These are phyloP conservation scores for Cataglyphis rosenhaueri DNA, from an alignment of 2,888 invertebrate species.

Conservation along the genomic window DNA sequence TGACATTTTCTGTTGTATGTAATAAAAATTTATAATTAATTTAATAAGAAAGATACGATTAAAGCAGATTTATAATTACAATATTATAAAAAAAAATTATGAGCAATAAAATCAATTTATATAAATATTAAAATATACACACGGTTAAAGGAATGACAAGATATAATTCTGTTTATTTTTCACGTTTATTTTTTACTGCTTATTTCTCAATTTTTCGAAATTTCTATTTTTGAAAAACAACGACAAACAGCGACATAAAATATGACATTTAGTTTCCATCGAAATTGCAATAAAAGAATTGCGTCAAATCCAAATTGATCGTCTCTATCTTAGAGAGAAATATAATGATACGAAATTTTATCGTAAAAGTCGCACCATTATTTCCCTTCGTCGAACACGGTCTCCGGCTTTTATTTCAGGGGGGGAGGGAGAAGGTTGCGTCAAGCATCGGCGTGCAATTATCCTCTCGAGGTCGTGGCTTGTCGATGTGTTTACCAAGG, in stretches of 20 bases:
- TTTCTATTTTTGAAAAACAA: background rate
- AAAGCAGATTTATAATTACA: background rate
- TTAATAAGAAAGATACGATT: background rate
- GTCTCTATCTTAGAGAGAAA: background rate
- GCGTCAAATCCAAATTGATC: background rate
- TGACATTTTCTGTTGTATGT: background rate
- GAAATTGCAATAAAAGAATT: constrained; percentile 1
- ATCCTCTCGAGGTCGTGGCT: constrained; percentile 30
- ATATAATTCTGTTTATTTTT: background rate
- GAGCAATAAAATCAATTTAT: background rate
- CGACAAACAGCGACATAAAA: background rate
- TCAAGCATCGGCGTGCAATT: constrained; percentile 35
- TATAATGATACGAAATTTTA: background rate
- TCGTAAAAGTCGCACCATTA: constrained; percentile 9
- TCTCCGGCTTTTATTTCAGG: constrained; percentile 19
- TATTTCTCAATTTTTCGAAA: background rate
- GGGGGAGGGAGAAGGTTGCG: background rate
- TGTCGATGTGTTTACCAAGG: constrained; percentile 34
- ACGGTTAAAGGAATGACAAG: too few species aligned
- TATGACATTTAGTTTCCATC: background rate
- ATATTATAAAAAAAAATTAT: background rate
- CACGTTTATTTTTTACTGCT: background rate
- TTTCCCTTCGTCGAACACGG: background rate
- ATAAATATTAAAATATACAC: background rate
- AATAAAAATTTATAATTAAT: background rate